Base-by-base conservation (phyloP, 2,797 vertebrate genomes). In the Novumbra hubbsi region DNA sequence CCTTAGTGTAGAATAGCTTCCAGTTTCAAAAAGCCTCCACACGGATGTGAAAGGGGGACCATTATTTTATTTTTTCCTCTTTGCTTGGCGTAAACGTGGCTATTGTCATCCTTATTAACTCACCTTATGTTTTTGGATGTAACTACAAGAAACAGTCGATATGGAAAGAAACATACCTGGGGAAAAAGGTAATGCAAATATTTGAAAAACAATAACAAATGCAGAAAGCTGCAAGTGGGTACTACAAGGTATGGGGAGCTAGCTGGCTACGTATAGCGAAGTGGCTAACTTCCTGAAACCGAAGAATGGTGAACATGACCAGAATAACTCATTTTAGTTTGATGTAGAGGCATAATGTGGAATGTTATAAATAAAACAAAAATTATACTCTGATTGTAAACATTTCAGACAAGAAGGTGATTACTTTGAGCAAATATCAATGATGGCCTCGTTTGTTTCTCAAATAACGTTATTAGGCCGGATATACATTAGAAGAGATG, bases 241-340 rank as follows among this genome's bases (percentile, higher is more conserved):
- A 45, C 41, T 14, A 45, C 21, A 24, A 60, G 41, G 41, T 12
- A 60, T 27, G 21, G n/a, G n/a, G 55, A 24, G 55, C n/a, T 27
- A 60, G 55, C 55, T 60, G 7, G 55, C 55, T 60, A 60, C 9
- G 21, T 60, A 21, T 60, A 27, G 55, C 55, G 21, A 24, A 60
- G 55, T 60, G 55, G 55, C 55, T 60, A 60, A 60, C 55, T 60
- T 60, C 21, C 55, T 60, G 55, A 60, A 60, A 24, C 55, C 55
- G 21, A 60, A 27, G 21, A 24, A 24, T 27, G 55, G 24, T 60
- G 21, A 60, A 60, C 11, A 60, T 14, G 21, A 60, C 21, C 21
- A 60, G 12, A 60, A 24, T 24, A 21, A 60, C 55, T 55, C 19
- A 4, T 27, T 24, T n/a, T 60, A 21, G 5, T 24, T 24, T 24